These are phyloP conservation scores for Fukomys damarensis DNA, from an alignment of 2,113 vertebrate species.

Conservation along the genomic window DNA sequence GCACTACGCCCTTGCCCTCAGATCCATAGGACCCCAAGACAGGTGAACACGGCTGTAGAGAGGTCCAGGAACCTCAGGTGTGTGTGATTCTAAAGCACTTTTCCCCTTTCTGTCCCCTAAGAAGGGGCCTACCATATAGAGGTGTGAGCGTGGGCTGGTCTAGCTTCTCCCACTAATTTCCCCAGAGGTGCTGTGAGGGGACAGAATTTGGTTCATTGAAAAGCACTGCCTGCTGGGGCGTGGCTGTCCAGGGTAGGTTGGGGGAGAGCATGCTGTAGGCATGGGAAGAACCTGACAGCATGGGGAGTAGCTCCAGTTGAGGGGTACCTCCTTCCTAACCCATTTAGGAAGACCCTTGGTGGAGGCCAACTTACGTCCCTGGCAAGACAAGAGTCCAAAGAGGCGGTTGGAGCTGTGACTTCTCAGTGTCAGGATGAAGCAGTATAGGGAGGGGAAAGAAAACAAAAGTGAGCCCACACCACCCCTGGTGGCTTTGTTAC, in stretches of 20 bases:
- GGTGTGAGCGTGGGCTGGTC: not conserved
- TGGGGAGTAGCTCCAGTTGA: not conserved
- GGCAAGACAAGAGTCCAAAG: not conserved
- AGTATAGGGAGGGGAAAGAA: not conserved
- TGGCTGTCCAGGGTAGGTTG: not conserved
- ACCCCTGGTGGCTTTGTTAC: not conserved
- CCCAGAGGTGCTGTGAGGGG: not conserved
- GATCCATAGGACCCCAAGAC: not conserved
- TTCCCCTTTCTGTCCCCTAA: not conserved
- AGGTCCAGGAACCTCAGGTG: not conserved
- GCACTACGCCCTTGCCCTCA: not conserved
- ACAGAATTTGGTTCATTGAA: not conserved
- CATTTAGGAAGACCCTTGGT: not conserved
- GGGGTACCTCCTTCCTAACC: not conserved
- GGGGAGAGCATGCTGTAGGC: not conserved
- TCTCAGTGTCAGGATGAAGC: not conserved
- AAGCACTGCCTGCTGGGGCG: not conserved
- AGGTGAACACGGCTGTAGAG: not conserved
- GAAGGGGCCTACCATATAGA: not conserved
- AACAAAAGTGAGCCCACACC: rapidly evolving
- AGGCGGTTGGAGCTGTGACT: not conserved
- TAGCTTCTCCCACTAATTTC: not conserved
- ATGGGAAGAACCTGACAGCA: not conserved
- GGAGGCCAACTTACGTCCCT: not conserved
- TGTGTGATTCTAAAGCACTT: not conserved